Base-by-base conservation (phyloP, 2,113 vertebrate genomes). In the Monarcha castaneiventris region DNA sequence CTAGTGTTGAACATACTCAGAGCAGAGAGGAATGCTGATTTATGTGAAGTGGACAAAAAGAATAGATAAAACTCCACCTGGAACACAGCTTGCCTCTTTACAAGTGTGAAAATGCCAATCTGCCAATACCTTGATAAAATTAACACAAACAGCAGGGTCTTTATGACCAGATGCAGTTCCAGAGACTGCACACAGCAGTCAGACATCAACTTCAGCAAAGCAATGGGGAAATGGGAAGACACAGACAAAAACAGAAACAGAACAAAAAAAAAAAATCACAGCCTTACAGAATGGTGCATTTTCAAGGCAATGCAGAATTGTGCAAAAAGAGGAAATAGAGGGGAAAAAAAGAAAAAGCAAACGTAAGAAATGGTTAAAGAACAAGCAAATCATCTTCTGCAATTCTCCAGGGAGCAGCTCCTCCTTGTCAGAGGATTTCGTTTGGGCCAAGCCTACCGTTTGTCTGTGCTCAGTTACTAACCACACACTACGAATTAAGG, bases 61-160 rank as follows among this genome's bases (percentile, higher is more conserved):
- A 79, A 83, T 3, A 85, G 55, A 23, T 55, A 62, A 35, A 93
- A 73, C n/a, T 87, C 21, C 4, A 3, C n/a, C 68, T 52, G 27
- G 15, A 77, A 83, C 72, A 80, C 72, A 86, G 69, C 64, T 64
- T 64, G 87, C 9, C 16, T 84, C 61, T 62, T 62, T 64, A 78
- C 85, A 86, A 79, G 27, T 26, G 71, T 29, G 39, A 90, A 87
- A 84, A 80, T 6, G 3, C 33, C 92, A 48, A 59, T 81, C 43
- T 81, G 85, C 72, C 68, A 63, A 81, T 52, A 92, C 29, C 41
- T 71, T 67, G 43, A 72, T 25, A 71, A 89, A 94, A 94, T 62
- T 86, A 90, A 93, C 41, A 62, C 25, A n/a, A 90, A 71, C 79
- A 90, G 68, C 48, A 35, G 87, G 67, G 13, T 71, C 64, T 64